Conservation (phyloP, 2,888 invertebrate genomes). For the Ornithoptera alexandrae region DNA sequence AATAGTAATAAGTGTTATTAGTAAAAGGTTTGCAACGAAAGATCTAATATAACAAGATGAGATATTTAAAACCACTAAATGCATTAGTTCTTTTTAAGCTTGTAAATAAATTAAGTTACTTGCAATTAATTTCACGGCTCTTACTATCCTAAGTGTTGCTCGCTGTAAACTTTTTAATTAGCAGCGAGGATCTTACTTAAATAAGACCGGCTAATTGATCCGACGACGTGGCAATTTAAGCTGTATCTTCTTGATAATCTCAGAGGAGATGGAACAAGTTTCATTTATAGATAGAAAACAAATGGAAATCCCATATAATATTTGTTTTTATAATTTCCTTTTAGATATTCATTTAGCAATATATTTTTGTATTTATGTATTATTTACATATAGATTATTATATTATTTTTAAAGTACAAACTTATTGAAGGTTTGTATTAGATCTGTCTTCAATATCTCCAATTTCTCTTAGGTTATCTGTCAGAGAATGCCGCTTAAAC, state of each 20-base stretch:
- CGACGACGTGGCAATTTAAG: conserved; percentile 37
- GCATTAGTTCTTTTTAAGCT: too few species aligned
- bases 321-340: background rate
- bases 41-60: too few species aligned
- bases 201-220: conserved; percentile 55
- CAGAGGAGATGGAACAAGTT: conserved; percentile 23
- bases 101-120: background rate
- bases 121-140: conserved; percentile 1
- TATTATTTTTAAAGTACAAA: too few species aligned
- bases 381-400: too few species aligned
- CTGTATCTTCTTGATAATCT: conserved; percentile 34
- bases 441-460: too few species aligned
- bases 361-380: background rate
- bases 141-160: conserved; percentile 21
- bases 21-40: too few species aligned
- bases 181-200: conserved; percentile 41
- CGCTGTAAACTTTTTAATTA: conserved; percentile 37
- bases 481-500: too few species aligned
- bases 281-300: conserved; percentile 4
- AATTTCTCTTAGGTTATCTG: too few species aligned
- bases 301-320: conserved; percentile 1
- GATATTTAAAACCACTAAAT: too few species aligned
- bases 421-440: too few species aligned
- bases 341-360: background rate
- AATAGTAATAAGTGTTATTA: too few species aligned